These are phyloP conservation scores for Philonicus albiceps DNA, from an alignment of 2,888 invertebrate species.

Conservation along the genomic window DNA sequence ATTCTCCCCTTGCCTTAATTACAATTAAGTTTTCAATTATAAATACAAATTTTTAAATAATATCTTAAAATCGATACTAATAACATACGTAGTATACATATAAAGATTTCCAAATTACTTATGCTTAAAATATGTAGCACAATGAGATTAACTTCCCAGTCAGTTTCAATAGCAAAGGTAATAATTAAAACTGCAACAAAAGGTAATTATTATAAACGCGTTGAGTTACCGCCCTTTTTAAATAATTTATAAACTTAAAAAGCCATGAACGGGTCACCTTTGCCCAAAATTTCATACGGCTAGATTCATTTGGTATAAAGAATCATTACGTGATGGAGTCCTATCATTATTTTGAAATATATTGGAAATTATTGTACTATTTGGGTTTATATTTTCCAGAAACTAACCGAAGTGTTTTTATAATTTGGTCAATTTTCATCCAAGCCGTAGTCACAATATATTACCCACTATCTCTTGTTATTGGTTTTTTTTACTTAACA, in stretches of 20 bases:
- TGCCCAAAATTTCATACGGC: background rate
- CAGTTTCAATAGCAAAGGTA: background rate
- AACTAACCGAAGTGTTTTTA: background rate
- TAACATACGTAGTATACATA: background rate
- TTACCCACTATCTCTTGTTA: background rate
- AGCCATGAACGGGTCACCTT: background rate
- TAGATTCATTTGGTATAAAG: background rate
- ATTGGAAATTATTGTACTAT: background rate
- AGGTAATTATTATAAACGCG: background rate
- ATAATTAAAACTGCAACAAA: background rate
- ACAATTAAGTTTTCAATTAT: background rate
- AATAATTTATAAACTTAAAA: background rate
- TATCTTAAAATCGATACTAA: background rate
- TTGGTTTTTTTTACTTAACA: background rate
- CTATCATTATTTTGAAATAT: background rate
- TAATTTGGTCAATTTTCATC: background rate
- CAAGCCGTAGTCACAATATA: background rate
- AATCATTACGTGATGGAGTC: background rate
- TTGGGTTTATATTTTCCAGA: background rate
- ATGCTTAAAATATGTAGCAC: background rate
- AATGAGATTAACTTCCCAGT: background rate
- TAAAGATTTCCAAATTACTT: background rate
- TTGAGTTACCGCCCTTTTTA: background rate
- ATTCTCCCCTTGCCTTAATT: background rate
- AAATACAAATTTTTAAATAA: too few relatives aligned